Conservation (phyloP, 2,888 invertebrate species). For the Listrodromus nycthemerus region DNA sequence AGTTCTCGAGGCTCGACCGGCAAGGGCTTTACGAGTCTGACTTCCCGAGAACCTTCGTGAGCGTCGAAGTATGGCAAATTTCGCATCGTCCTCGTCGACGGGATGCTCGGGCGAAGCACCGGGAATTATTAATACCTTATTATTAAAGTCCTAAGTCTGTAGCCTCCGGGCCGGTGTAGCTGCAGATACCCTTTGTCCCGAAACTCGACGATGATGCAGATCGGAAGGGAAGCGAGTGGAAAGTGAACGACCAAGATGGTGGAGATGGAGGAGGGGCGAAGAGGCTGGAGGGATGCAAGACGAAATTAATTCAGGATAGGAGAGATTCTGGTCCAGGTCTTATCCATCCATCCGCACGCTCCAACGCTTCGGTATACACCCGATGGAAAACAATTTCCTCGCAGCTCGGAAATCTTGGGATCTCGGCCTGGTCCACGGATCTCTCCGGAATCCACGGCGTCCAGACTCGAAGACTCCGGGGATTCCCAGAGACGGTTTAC, state of each 20-base stretch:
- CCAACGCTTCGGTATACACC: conserved; percentile 29
- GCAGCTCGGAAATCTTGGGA: conserved; percentile 17
- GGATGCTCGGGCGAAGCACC: conserved; percentile 19
- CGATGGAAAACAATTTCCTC: conserved; percentile 52
- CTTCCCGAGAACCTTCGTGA: not conserved
- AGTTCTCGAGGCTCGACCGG: not conserved
- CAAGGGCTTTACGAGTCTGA: not conserved
- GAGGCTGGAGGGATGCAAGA: not conserved
- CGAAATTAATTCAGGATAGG: conserved; percentile 26
- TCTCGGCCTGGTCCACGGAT: conserved; percentile 8
- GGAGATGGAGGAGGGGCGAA: not conserved
- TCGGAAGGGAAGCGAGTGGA: conserved; percentile 2
- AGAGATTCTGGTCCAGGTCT: conserved; percentile 13
- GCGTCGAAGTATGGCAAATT: conserved; percentile 28
- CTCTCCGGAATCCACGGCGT: not conserved
- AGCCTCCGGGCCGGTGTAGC: not conserved
- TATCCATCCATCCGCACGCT: conserved; percentile 5
- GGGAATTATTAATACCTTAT: conserved; percentile 64
- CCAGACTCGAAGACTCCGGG: too few relatives aligned
- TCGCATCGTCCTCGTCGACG: conserved; percentile 45
- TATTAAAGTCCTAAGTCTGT: conserved; percentile 49
- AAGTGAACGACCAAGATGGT: not conserved
- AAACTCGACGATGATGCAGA: conserved; percentile 10
- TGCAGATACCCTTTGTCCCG: not conserved
- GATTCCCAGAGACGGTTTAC: too few relatives aligned